These are phyloP conservation scores for Halocynthia roretzi DNA, from an alignment of 23 tunicate species.

Conservation along the genomic window DNA sequence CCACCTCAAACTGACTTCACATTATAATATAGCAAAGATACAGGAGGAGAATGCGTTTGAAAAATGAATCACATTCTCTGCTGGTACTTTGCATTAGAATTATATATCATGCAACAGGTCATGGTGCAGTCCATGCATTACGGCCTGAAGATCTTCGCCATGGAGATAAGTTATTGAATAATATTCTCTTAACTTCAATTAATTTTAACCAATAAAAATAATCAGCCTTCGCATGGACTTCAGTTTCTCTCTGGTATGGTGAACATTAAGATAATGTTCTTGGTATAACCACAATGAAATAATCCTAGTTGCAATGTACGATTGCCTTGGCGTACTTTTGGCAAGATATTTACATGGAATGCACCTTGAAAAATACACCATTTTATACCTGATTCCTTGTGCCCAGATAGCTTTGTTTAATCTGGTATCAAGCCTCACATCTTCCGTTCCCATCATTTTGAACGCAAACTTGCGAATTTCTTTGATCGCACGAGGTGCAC, in stretches of 20 bases:
- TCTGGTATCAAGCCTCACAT: constrained; percentile 95
- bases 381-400: constrained; percentile 76
- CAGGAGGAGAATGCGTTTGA: constrained; percentile 18
- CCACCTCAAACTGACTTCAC: constrained; percentile 17
- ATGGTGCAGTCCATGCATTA: not conserved
- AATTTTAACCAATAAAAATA: not conserved
- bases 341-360: not conserved
- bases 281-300: no score
- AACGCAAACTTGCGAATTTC: constrained; percentile 90
- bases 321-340: no score
- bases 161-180: not conserved
- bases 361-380: not conserved
- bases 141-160: not conserved
- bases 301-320: no score
- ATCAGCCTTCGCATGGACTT: no score
- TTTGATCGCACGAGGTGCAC: constrained; percentile 96
- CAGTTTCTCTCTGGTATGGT: no score
- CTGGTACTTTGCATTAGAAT: constrained; percentile 12
- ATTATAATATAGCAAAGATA: not conserved
- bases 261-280: no score
- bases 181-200: not conserved
- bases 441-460: constrained; percentile 94
- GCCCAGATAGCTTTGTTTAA: constrained; percentile 97
- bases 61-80: constrained; percentile 7
- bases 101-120: not conserved